Percentiles rank a stretch among this genome's conserved stretches.
phyloP scores from a whole-genome alignment of 2,797 vertebrate species.

The Sebastes vulpes region DNA sequence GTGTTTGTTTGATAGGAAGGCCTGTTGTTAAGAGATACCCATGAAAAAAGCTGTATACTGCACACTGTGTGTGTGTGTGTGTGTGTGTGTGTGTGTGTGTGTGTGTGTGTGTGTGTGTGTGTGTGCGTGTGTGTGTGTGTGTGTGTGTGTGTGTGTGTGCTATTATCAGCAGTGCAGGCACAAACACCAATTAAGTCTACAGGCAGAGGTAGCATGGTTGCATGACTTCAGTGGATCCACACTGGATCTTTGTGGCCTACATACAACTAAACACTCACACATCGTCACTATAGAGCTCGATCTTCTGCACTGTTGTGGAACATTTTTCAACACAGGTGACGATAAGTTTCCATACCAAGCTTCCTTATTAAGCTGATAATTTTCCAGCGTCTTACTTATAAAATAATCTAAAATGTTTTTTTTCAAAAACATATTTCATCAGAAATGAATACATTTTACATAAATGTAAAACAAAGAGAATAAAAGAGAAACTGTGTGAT shows the following conservation, averaged over 20 bases:
- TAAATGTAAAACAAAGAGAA: background rate
- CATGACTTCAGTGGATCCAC: conserved; percentile 6
- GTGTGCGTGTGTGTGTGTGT: no score
- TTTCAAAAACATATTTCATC: background rate
- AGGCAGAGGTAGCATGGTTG: conserved; percentile 2
- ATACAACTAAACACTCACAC: background rate
- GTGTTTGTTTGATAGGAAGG: background rate
- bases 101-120: no score
- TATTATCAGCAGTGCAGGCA: background rate
- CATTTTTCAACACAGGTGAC: no score
- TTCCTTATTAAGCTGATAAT: background rate
- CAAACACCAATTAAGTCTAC: conserved; percentile 49
- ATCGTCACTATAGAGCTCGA: no score
- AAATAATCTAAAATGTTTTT: background rate
- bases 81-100: no score
- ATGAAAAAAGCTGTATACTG: background rate
- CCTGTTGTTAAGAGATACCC: background rate
- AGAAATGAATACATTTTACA: background rate
- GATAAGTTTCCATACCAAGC: background rate
- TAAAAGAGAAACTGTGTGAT: no score
- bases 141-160: no score
- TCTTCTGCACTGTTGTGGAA: no score
- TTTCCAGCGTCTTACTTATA: background rate
- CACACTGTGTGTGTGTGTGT: no score
- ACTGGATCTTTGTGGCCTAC: background rate